Evolutionary conservation across 2,113 vertebrate species (phyloP), one percentile per base, ranked within the genome.

Genomic region (Forbesichthys papilliferus): DNA sequence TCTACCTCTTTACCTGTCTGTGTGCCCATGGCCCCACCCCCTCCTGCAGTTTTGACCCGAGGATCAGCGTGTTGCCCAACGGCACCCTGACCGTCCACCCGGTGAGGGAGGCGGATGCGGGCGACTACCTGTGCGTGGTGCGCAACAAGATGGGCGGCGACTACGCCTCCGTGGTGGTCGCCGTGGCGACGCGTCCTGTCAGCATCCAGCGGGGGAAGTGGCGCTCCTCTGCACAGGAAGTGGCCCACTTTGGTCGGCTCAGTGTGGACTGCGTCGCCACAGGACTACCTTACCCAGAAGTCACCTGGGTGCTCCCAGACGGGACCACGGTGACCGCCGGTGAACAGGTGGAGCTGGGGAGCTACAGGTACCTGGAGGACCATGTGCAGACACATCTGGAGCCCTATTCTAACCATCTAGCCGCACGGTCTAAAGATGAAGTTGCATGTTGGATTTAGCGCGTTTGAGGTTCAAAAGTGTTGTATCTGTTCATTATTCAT

Each of bases 181-280:
- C 91, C 0, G 94, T 99, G 47, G 84, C 95, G 85, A 96, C 94
- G 84, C 91, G 84, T 51, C 92, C 97, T 0, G 96, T 96, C 48
- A 95, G 94, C 88, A 98, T 98, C 7, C 89, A 95, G 20, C 92
- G 90, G 71, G 95, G 94, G 20, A 92, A 86, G 0, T 90, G 88
- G 48, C 69, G 73, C 0, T 79, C 82, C 0, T 79, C 81, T 6
- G 91, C 92, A 60, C 95, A 94, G 81, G 92, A 92, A 48, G 96
- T 98, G 48, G 81, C 84, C 1, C 93, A 91, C 0, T 96, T 95
- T 0, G 93, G 92, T 0, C 91, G 94, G 79, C 88, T 98, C 47
- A 93, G 92, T 60, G 95, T 98, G 7, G 96, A 98, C 82, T 98
- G 97, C 6, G 92, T 97, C 60, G 95, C 97, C 0, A 95, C 94